phyloP scores from a whole-genome alignment of 2,113 vertebrate genomes.

The Barnardius zonarius region DNA sequence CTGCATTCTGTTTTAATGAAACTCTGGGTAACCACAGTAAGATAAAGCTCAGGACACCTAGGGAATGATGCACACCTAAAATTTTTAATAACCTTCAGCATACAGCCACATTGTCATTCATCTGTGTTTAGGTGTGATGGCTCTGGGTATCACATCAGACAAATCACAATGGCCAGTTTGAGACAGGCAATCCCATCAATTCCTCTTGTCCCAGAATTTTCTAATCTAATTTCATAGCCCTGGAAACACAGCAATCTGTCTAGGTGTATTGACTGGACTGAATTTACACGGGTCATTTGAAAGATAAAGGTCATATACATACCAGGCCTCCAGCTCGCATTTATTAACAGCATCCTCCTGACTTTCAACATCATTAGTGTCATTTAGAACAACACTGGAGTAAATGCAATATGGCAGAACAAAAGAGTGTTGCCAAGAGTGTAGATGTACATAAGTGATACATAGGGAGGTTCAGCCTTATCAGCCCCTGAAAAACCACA shows the following conservation, averaged over 20 bases:
- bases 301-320: conserved; percentile 71
- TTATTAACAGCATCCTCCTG: conserved; percentile 53
- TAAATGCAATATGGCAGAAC: conserved; percentile 69
- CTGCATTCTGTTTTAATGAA: neutral
- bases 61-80: neutral
- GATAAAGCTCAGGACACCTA: neutral
- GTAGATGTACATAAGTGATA: conserved; percentile 42
- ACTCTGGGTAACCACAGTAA: neutral
- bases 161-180: neutral
- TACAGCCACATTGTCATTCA: neutral
- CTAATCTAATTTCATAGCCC: conserved; percentile 57
- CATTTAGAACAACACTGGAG: conserved; percentile 28
- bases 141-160: neutral
- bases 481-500: conserved; percentile 46
- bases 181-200: neutral
- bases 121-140: neutral
- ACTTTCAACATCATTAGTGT: conserved; percentile 64
- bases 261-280: conserved; percentile 57
- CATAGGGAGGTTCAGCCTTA: conserved; percentile 49
- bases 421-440: conserved; percentile 31
- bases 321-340: neutral
- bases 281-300: conserved; percentile 68
- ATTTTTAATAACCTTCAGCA: neutral
- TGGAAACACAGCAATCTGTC: conserved; percentile 45
- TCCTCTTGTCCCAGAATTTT: conserved; percentile 42